Percentiles rank a stretch among this genome's conserved stretches.
Evolutionary conservation across 2,113 vertebrate genomes (phyloP).

Genomic region (Hiodon alosoides): DNA sequence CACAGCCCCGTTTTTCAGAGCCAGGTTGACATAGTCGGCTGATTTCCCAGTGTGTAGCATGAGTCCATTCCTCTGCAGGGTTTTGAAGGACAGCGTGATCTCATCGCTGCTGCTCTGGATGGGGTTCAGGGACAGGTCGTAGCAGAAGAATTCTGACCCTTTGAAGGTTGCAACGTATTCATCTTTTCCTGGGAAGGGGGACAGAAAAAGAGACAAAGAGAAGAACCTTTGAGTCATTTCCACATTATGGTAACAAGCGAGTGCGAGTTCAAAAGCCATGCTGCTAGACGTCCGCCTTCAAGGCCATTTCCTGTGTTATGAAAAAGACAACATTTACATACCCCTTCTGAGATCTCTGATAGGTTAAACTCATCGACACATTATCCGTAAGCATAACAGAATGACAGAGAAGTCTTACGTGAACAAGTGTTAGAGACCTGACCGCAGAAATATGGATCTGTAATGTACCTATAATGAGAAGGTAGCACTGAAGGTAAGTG

Average conservation of each 20-base stretch:
- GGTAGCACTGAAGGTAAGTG: no score
- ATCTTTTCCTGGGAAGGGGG: slow-evolving; percentile 81
- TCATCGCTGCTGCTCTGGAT: slow-evolving; percentile 99
- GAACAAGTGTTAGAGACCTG: no score
- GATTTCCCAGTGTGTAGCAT: slow-evolving; percentile 99
- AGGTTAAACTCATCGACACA: no score
- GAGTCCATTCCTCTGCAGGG: slow-evolving; percentile 96
- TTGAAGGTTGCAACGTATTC: slow-evolving; percentile 97
- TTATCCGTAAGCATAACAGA: no score
- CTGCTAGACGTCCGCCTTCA: not conserved
- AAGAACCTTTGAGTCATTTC: slow-evolving; percentile 26
- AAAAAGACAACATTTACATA: not conserved
- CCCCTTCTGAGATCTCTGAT: no score
- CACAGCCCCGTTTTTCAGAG: slow-evolving; percentile 97
- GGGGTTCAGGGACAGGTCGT: slow-evolving; percentile 94
- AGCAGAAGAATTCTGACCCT: slow-evolving; percentile 98
- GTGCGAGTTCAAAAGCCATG: not conserved
- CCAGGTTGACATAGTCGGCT: slow-evolving; percentile 98
- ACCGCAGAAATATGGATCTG: no score
- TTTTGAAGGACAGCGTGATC: slow-evolving; percentile 97
- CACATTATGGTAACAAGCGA: not conserved
- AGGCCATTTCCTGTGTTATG: not conserved
- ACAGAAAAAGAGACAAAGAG: slow-evolving; percentile 40
- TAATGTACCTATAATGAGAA: no score
- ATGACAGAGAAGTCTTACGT: no score